Base-by-base conservation (phyloP, 1,140 invertebrate species). In the Zaprionus lachaisei region DNA sequence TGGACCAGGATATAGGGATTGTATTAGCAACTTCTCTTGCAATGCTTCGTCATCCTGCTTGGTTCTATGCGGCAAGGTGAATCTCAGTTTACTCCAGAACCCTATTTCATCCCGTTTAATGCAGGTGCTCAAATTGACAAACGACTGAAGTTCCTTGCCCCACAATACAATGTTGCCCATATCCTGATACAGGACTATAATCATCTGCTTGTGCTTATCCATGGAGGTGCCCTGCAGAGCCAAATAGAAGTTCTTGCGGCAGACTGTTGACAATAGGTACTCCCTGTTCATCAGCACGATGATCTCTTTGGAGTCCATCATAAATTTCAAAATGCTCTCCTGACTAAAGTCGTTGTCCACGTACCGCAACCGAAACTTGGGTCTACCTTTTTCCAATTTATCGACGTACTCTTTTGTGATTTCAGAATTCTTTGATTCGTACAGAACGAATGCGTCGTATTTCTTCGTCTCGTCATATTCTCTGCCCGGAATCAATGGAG, bases 1-100 rank as follows among this genome's bases (percentile, higher is more conserved):
- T 38, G 14, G 12, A 15, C 14, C 14, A 15, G 41, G 41, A 47
- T 47, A 47, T n/a, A n/a, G 41, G 7, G 41, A 47, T 20, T 47
- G 6, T 17, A 66, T 11, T 26, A 49, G 11, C 15, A 17, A 34
- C 49, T 68, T 51, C 37, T 61, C 55, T 57, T 54, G n/a, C 41
- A 47, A 24, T 55, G 62, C 66, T 26, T 74, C 24, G 22, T 69
- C 44, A 37, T 54, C 11, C 26, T 69, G 44, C 26, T 61, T 61
- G 5, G 58, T 61, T 11, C 15, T 34, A 28, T 61, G 58, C 26
- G 58, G 58, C 26, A 61, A 26, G 4, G 20, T 12, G 41, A 24
- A 44, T 44, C 20, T 38, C 2, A 61, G 6, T 15, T 44, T 61
- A 15, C 24, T 44, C 58, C 58, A 61, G 24, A 61, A 61, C 1